phyloP scores from a whole-genome alignment of 2,797 vertebrate genomes.

The Coranthus polyacanthus region DNA sequence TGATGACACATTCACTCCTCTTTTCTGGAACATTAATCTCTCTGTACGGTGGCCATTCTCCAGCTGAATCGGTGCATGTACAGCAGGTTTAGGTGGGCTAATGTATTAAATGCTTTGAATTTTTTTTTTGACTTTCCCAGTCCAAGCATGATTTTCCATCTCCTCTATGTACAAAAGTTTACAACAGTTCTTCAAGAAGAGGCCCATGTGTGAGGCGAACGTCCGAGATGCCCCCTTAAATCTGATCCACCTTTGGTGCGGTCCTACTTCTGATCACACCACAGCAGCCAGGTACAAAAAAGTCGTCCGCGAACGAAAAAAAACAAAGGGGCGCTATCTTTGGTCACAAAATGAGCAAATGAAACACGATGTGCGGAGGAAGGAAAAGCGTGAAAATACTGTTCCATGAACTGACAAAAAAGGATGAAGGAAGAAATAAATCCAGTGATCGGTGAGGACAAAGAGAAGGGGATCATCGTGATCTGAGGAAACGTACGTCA shows the following conservation, averaged over 20 bases:
- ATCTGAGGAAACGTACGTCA: too few species aligned
- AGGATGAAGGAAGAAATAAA: conserved; percentile 32
- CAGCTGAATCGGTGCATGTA: conserved; percentile 67
- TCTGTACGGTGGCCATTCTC: conserved; percentile 56
- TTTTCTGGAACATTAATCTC: conserved; percentile 52
- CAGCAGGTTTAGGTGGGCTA: conserved; percentile 79
- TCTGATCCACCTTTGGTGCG: conserved; percentile 16
- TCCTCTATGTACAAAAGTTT: conserved; percentile 87
- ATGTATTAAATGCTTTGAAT: conserved; percentile 77
- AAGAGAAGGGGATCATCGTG: conserved; percentile 1
- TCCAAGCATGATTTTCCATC: conserved; percentile 74
- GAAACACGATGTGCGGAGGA: conserved; percentile 58
- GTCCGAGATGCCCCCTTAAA: conserved; percentile 38
- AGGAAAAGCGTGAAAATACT: conserved; percentile 56
- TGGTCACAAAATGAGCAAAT: conserved; percentile 93
- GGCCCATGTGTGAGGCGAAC: conserved; percentile 83
- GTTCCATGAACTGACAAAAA: conserved; percentile 50
- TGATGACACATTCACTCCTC: conserved; percentile 38
- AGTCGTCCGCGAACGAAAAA: conserved; percentile 66
- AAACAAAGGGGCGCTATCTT: conserved; percentile 86
- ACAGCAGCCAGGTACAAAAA: conserved; percentile 64
- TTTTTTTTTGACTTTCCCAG: conserved; percentile 34
- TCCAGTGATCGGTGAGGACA: conserved; percentile 46
- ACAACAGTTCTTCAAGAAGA: conserved; percentile 84
- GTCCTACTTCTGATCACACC: conserved; percentile 50